Evolutionary conservation across 2,888 invertebrate species (phyloP).

Genomic region (Mactromeris polynyma): DNA sequence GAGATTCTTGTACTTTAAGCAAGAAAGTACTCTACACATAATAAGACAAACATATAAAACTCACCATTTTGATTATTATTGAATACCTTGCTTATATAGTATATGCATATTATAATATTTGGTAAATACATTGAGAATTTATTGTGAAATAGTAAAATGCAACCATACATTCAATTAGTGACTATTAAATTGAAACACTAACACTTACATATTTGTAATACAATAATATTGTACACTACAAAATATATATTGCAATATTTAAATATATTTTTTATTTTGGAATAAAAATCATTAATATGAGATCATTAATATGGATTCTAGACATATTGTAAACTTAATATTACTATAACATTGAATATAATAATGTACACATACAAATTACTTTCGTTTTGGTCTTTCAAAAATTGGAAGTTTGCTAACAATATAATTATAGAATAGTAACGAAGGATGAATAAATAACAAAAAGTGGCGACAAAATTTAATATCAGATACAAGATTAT

Average conservation of each 20-base stretch:
- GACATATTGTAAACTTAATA: not conserved
- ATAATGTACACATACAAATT: not conserved
- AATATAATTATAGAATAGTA: too few relatives aligned
- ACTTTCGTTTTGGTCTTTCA: not conserved
- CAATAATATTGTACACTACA: not conserved
- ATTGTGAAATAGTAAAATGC: not conserved
- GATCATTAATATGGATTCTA: not conserved
- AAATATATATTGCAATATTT: not conserved
- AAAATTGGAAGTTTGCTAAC: too few relatives aligned
- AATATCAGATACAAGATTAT: too few relatives aligned
- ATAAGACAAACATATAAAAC: not conserved
- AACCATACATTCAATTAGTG: too few relatives aligned
- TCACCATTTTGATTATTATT: not conserved
- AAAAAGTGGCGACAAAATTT: too few relatives aligned
- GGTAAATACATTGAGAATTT: not conserved
- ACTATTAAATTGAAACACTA: not conserved
- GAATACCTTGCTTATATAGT: not conserved
- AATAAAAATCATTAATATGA: not conserved
- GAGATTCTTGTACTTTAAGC: too few relatives aligned
- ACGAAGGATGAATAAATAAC: too few relatives aligned
- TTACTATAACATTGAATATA: not conserved
- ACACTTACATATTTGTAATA: not conserved
- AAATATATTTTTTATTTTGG: too few relatives aligned
- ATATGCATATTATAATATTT: not conserved
- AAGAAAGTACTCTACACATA: not conserved